Percentiles rank a stretch among this genome's conserved stretches.
Evolutionary conservation across 2,797 vertebrate genomes (phyloP).

Genomic region (Pelobates cultripes): DNA sequence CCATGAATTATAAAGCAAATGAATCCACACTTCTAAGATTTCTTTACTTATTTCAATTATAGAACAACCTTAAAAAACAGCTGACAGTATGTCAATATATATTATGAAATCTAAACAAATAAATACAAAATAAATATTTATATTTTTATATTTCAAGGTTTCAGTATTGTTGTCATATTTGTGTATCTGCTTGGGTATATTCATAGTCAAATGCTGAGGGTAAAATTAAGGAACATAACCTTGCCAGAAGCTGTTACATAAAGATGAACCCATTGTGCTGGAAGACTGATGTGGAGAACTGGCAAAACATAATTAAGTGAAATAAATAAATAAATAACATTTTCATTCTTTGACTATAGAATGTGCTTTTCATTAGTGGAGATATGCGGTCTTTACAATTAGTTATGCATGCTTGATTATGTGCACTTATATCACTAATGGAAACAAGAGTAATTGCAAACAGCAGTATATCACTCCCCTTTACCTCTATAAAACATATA

Average conservation of each 20-base stretch:
- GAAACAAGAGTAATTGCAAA: not conserved
- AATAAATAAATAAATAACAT: not conserved
- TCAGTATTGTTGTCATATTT: not conserved
- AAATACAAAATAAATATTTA: too few species aligned
- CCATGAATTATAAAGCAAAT: too few species aligned
- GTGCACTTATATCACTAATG: not conserved
- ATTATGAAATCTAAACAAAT: too few species aligned
- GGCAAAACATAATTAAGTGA: constrained; percentile 29
- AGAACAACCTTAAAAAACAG: too few species aligned
- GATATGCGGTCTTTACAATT: not conserved
- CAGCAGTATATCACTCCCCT: not conserved
- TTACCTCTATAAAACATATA: not conserved
- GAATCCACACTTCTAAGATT: too few species aligned
- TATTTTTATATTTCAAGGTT: too few species aligned
- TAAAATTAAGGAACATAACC: constrained; percentile 33
- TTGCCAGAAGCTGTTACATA: constrained; percentile 40
- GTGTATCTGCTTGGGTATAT: constrained; percentile 8
- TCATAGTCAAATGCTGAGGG: constrained; percentile 28
- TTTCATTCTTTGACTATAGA: not conserved
- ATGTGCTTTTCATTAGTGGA: not conserved
- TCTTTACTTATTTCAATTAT: too few species aligned
- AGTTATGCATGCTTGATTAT: not conserved
- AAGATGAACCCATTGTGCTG: constrained; percentile 33
- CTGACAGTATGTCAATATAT: too few species aligned
- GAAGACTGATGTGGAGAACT: constrained; percentile 21